Conservation (phyloP, 2,113 vertebrate species). For the Notarius lentiginosus region DNA sequence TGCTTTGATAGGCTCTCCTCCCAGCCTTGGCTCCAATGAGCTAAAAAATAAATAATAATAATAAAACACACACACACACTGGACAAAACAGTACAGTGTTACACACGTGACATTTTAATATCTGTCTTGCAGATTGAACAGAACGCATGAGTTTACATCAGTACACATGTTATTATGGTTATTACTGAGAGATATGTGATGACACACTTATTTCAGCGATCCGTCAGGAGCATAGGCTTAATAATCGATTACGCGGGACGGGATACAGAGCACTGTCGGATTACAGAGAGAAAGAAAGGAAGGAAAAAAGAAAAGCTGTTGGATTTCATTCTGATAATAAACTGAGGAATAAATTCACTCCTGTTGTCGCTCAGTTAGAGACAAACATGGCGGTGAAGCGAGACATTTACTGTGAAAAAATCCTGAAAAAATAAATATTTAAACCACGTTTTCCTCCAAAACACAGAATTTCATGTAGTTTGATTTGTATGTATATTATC, state of each 20-base stretch:
- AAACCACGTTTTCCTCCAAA: not conserved
- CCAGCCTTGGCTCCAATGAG: constrained; percentile 32
- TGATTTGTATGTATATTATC: not conserved
- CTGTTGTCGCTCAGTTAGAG: too few species aligned
- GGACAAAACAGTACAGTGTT: constrained; percentile 31
- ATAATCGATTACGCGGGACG: not conserved
- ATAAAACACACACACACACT: constrained; percentile 35
- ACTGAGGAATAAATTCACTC: not conserved
- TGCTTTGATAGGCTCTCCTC: constrained; percentile 54
- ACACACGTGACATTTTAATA: constrained; percentile 9
- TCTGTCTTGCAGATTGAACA: not conserved
- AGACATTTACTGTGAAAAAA: not conserved
- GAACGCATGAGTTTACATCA: not conserved
- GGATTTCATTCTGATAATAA: not conserved
- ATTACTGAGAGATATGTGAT: not conserved
- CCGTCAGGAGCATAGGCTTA: not conserved
- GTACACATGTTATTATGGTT: not conserved
- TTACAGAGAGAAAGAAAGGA: not conserved
- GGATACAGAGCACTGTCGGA: not conserved
- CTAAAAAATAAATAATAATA: not conserved
- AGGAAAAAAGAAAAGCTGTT: not conserved
- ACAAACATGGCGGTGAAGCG: too few species aligned
- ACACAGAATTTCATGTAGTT: too few species aligned
- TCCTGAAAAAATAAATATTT: too few species aligned
- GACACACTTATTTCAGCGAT: not conserved